Evolutionary conservation across 2,797 vertebrate species (phyloP).

Genomic region (Poeciliopsis paucimaculata): DNA sequence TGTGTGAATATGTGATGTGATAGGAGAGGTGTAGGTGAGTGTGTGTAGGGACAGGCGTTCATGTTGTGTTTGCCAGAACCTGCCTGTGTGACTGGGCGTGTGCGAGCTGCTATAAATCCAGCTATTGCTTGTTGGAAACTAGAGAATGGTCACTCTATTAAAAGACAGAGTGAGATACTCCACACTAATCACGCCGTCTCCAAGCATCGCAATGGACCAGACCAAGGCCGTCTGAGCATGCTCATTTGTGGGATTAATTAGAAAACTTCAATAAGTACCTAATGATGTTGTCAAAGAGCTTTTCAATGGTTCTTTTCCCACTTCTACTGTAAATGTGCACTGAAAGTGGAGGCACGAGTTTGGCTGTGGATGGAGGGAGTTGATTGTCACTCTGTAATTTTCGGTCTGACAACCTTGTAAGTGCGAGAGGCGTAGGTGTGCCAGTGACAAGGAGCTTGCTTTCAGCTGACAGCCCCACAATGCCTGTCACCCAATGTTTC

Average conservation of each 20-base stretch:
- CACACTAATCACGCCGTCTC: conserved; percentile 19
- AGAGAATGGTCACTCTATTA: conserved; percentile 42
- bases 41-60: conserved; percentile 43
- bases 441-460: conserved; percentile 53
- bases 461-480: conserved; percentile 63
- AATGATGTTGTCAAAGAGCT: conserved; percentile 31
- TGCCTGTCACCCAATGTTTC: conserved; percentile 64
- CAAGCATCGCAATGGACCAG: conserved; percentile 25
- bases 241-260: conserved; percentile 47
- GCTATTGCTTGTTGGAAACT: conserved; percentile 52
- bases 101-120: conserved; percentile 27
- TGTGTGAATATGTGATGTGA: conserved; percentile 8
- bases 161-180: conserved; percentile 39
- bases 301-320: conserved; percentile 11
- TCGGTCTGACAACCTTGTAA: conserved; percentile 67
- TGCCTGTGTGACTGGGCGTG: conserved; percentile 11
- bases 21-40: conserved; percentile 27
- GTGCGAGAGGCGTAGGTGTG: conserved; percentile 68
- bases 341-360: conserved; percentile 38
- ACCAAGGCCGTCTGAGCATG: conserved; percentile 24
- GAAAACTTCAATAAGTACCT: conserved; percentile 40
- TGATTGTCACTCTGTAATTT: conserved; percentile 68
- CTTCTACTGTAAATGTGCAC: conserved; percentile 47
- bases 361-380: conserved; percentile 42
- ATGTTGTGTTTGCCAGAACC: conserved; percentile 3